These are phyloP conservation scores for Melolontha melolontha DNA, from an alignment of 2,888 invertebrate species.

Conservation along the genomic window DNA sequence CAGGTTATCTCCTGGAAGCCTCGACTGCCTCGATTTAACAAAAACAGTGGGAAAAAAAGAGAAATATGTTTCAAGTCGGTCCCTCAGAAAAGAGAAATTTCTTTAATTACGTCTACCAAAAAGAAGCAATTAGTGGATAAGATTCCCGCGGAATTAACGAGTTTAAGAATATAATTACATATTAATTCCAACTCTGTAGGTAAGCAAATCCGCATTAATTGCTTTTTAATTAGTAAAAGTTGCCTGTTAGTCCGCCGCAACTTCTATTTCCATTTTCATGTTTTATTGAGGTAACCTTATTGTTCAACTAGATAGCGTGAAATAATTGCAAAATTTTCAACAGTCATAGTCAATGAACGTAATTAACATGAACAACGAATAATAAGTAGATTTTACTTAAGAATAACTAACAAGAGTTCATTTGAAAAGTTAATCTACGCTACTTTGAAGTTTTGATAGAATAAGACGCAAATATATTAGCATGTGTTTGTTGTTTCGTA, in stretches of 20 bases:
- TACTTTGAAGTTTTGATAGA: too few species aligned
- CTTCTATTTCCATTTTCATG: neutral
- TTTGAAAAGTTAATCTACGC: too few species aligned
- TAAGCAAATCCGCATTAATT: conserved; percentile 31
- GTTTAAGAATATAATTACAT: conserved; percentile 25
- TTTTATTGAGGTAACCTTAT: too few species aligned
- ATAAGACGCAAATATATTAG: too few species aligned
- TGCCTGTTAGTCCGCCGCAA: neutral
- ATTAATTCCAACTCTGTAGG: conserved; percentile 18
- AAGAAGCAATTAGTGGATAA: conserved; percentile 22
- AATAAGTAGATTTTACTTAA: too few species aligned
- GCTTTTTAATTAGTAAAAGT: conserved; percentile 34
- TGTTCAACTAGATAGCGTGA: too few species aligned
- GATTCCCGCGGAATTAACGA: conserved; percentile 14
- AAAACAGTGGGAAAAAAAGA: neutral
- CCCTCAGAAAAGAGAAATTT: conserved; percentile 1
- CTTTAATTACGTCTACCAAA: conserved; percentile 13
- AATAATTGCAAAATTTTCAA: too few species aligned
- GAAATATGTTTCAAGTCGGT: neutral
- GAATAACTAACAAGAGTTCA: too few species aligned
- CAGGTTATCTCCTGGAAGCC: neutral
- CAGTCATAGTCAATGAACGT: too few species aligned
- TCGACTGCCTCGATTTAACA: neutral
- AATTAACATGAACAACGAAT: too few species aligned
- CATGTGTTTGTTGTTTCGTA: too few species aligned